These are phyloP conservation scores for Melanostoma mellinum DNA, from an alignment of 2,888 invertebrate genomes.

Conservation along the genomic window DNA sequence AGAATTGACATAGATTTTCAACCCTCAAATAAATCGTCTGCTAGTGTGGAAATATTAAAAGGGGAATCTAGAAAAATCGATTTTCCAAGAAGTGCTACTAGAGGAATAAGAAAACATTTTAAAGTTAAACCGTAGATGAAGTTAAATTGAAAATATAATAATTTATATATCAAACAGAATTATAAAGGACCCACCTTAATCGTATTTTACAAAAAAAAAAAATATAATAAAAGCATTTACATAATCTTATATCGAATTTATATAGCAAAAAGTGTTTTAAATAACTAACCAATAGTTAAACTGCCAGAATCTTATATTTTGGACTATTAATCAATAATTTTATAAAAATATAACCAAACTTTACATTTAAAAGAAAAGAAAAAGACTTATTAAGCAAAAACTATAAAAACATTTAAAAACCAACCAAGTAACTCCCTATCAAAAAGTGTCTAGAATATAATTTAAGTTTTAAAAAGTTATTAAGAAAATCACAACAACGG, in stretches of 20 bases:
- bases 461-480: slow-evolving; percentile 70
- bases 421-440: neutral
- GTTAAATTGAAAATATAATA: slow-evolving; percentile 1
- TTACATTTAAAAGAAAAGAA: slow-evolving; percentile 15
- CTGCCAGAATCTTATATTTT: slow-evolving; percentile 67
- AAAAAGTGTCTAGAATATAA: slow-evolving; percentile 44
- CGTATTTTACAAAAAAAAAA: slow-evolving; percentile 30
- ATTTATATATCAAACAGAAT: neutral
- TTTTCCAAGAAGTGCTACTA: slow-evolving; percentile 63
- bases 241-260: slow-evolving; percentile 61
- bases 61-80: slow-evolving; percentile 65
- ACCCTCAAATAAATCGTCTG: slow-evolving; percentile 20
- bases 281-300: slow-evolving; percentile 26
- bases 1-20: slow-evolving; percentile 63
- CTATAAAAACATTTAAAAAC: slow-evolving; percentile 11
- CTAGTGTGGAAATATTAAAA: slow-evolving; percentile 20
- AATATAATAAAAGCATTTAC: slow-evolving; percentile 37
- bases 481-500: slow-evolving; percentile 81
- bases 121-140: slow-evolving; percentile 17
- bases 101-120: neutral
- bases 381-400: slow-evolving; percentile 40
- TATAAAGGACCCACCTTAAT: slow-evolving; percentile 57
- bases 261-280: slow-evolving; percentile 25
- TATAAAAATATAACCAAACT: slow-evolving; percentile 14
- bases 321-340: slow-evolving; percentile 54